Conservation (phyloP, 2,888 invertebrate species). For the Mythimna lalbum region DNA sequence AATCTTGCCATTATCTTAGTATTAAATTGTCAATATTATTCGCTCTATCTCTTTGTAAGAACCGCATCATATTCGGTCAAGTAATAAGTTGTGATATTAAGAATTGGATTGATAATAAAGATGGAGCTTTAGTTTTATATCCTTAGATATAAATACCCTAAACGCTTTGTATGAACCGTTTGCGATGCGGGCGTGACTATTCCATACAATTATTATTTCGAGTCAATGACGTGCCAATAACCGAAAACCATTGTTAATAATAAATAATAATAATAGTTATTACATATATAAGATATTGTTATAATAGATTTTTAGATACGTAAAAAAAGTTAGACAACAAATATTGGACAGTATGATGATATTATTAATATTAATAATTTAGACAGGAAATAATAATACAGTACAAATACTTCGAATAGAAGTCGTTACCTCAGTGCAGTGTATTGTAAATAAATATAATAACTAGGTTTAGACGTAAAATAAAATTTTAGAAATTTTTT, state of each 20-base stretch:
- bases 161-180: slow-evolving; percentile 72
- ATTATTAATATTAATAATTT: slow-evolving; percentile 73
- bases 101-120: slow-evolving; percentile 30
- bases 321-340: slow-evolving; percentile 72
- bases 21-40: slow-evolving; percentile 18
- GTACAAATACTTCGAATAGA: slow-evolving; percentile 61
- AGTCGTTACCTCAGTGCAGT: slow-evolving; percentile 86
- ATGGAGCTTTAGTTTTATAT: slow-evolving; percentile 85
- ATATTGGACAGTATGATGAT: slow-evolving; percentile 76
- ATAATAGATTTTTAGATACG: slow-evolving; percentile 74
- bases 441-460: slow-evolving; percentile 84
- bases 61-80: slow-evolving; percentile 40
- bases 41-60: slow-evolving; percentile 18
- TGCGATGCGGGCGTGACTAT: slow-evolving; percentile 62
- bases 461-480: slow-evolving; percentile 74
- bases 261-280: slow-evolving; percentile 80
- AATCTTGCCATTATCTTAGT: slow-evolving; percentile 55
- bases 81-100: slow-evolving; percentile 54
- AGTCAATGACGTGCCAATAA: slow-evolving; percentile 88
- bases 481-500: slow-evolving; percentile 77
- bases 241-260: slow-evolving; percentile 82
- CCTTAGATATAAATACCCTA: slow-evolving; percentile 82
- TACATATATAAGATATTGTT: slow-evolving; percentile 85
- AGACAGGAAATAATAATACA: slow-evolving; percentile 71
- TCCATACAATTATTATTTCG: slow-evolving; percentile 72